Conservation (phyloP, 2,797 vertebrate genomes). For the Lagodon rhomboides region DNA sequence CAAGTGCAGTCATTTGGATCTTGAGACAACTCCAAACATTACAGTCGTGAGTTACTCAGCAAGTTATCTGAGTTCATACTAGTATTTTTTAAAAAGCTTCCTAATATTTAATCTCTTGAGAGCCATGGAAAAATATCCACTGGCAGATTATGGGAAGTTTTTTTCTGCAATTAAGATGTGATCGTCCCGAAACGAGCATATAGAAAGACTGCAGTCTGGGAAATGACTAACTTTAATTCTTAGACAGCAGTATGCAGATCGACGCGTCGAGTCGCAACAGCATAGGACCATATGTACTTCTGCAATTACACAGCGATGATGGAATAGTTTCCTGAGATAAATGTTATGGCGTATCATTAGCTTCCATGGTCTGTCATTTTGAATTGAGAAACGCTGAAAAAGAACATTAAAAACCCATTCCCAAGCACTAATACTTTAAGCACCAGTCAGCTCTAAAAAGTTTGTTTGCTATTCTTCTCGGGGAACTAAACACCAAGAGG, state of each 20-base stretch:
- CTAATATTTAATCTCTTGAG: slow-evolving; percentile 4
- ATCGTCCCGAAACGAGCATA: slow-evolving; percentile 29
- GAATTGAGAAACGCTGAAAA: slow-evolving; percentile 47
- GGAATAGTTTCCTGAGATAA: slow-evolving; percentile 43
- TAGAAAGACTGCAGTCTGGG: slow-evolving; percentile 22
- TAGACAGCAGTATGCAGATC: slow-evolving; percentile 36
- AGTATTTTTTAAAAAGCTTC: neutral
- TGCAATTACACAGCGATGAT: slow-evolving; percentile 53
- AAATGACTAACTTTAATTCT: slow-evolving; percentile 47
- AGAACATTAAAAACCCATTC: slow-evolving; percentile 59
- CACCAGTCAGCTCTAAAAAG: slow-evolving; percentile 33
- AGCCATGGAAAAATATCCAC: neutral
- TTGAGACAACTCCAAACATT: slow-evolving; percentile 21
- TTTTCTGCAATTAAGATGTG: slow-evolving; percentile 7
- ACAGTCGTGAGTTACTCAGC: neutral
- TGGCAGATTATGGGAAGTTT: neutral
- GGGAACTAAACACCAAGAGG: slow-evolving; percentile 26
- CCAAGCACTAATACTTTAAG: slow-evolving; percentile 33
- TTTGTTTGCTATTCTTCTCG: slow-evolving; percentile 39
- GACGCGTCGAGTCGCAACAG: slow-evolving; percentile 33
- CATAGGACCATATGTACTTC: slow-evolving; percentile 42
- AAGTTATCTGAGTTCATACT: slow-evolving; percentile 3
- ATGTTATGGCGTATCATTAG: slow-evolving; percentile 51
- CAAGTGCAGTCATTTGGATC: slow-evolving; percentile 15
- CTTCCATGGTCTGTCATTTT: slow-evolving; percentile 52